Base-by-base conservation (phyloP, 2,113 vertebrate genomes). In the Brachirus orientalis region DNA sequence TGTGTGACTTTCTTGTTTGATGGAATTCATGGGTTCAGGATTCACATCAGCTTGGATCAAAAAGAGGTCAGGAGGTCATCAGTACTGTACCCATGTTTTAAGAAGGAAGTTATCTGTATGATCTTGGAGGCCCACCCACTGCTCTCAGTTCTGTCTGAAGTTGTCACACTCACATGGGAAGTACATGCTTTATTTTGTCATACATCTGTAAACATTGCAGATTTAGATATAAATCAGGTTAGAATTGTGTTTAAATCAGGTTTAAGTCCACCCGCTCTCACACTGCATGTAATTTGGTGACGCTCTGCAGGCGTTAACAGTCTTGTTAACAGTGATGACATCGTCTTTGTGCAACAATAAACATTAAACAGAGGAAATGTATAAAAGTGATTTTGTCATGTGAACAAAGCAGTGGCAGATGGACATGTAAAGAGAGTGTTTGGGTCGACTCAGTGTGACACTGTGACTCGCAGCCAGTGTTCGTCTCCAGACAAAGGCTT, bases 21-120 rank as follows among this genome's bases (percentile, higher is more conserved):
- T n/a, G n/a, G n/a, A n/a, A n/a, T n/a, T n/a, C n/a, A n/a, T n/a
- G n/a, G n/a, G n/a, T n/a, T n/a, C n/a, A n/a, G n/a, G 63, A 54
- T 47, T 61, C n/a, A 55, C 57, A 67, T 67, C 64, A 18, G 48
- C 55, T 2, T 3, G 46, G 57, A 60, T 45, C 8, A 60, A 46
- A 72, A 50, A 14, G 18, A 60, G 79, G 74, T 74, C 64, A 70
- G 11, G 59, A 70, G 74, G 74, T 76, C 69, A 70, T 44, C n/a
- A 65, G 70, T 77, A 77, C 64, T 8, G 28, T 10, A 36, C 20
- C 18, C 16, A 19, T 48, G 51, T 63, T 57, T 10, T 6, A 55
- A 14, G 55, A 43, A 14, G 50, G 20, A 56, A 12, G 17, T 45
- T 47, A 63, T 68, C 51, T 4, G 9, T 18, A 44, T 1, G 37